Conservation (phyloP, 92 coral and sea anemone species). For the Isaurus tuberculatus region DNA sequence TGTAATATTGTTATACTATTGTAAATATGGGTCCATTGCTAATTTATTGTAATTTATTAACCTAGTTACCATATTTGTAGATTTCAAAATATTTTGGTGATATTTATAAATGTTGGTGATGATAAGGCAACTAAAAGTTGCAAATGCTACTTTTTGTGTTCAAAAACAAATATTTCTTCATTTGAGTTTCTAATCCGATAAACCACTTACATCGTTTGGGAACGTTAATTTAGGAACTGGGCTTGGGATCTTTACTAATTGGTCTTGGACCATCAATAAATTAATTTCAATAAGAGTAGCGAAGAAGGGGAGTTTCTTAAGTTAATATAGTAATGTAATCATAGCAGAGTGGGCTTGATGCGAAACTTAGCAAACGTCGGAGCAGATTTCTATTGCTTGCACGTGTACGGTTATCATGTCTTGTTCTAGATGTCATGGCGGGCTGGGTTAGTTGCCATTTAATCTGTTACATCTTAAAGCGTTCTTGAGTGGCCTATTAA, state of each 20-base stretch:
- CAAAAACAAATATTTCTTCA: background rate
- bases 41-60: slow-evolving; percentile 46
- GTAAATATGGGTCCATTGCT: slow-evolving; percentile 36
- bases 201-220: background rate
- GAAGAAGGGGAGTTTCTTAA: background rate
- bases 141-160: background rate
- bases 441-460: no score
- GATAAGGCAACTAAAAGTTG: slow-evolving; percentile 38
- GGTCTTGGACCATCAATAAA: no score
- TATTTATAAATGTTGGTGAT: slow-evolving; percentile 32
- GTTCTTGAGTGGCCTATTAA: no score
- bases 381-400: no score
- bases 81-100: slow-evolving; percentile 20
- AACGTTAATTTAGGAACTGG: background rate
- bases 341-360: background rate
- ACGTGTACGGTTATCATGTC: no score
- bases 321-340: background rate
- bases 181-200: background rate
- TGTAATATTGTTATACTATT: background rate
- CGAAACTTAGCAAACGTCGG: background rate
- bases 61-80: slow-evolving; percentile 28
- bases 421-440: no score
- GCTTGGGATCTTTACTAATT: background rate
- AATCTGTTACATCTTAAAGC: no score
- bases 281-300: no score